Evolutionary conservation across 2,797 vertebrate species (phyloP), one percentile per base, ranked within the genome.

Genomic region (Crenichthys baileyi): DNA sequence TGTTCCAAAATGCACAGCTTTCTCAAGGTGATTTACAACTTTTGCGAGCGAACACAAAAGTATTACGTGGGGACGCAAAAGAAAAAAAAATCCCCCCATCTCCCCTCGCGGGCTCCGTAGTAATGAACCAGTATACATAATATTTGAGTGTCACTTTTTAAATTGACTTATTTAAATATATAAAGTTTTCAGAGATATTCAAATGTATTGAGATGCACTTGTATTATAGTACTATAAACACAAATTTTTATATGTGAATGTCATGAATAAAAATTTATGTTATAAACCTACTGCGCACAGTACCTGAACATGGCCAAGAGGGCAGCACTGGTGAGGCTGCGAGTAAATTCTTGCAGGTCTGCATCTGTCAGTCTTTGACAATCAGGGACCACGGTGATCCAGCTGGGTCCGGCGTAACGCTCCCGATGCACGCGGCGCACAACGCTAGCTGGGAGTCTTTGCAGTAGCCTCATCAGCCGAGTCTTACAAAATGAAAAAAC

Each of bases 261-360:
- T 16, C 16, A 7, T 51, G 3, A 18, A 51, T 3, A 51, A 18
- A 51, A 51, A 20, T 24, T 11, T 39, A 24, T 2, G 20, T 7
- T 4, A 3, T 24, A 18, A 51, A n/a, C 70, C 26, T 67, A 9
- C 6, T 26, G 36, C 0, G 3, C 48, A 75, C 76, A 74, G 50
- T 94, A 94, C 93, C 94, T 99, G 89, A 98, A 99, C 97, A 99
- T 98, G 79, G 97, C 97, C 96, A 98, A 92, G 77, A 99, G 96
- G 74, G 98, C 96, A 51, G 97, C 97, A 60, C 98, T 97, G 73
- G 95, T 97, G 93, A 99, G 96, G 93, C 98, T 97, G 26, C 94
- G 91, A 63, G 98, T 97, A 76, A 99, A 99, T 88, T 97, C 97
- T 39, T 96, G 97, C 90, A 99, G 93, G 86, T 99, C 97, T 63